phyloP scores from a whole-genome alignment of 2,797 vertebrate genomes.

The Nyctalus aviator region DNA sequence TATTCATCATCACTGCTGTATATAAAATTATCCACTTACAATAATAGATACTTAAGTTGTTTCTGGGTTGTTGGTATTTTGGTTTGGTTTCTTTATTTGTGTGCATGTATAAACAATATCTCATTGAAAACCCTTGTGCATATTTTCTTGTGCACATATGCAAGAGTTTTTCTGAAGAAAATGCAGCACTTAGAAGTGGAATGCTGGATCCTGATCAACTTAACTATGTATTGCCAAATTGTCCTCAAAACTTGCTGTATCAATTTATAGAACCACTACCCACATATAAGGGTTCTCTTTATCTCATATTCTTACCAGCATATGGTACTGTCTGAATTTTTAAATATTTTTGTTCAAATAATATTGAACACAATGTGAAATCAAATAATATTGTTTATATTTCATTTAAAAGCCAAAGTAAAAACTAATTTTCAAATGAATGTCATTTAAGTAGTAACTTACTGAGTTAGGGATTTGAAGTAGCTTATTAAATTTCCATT shows the following conservation, averaged over 20 bases:
- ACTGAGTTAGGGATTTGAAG: not conserved
- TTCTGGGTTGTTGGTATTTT: not conserved
- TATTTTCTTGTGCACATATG: conserved; percentile 48
- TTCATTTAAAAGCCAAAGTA: conserved; percentile 55
- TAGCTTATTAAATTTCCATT: conserved; percentile 29
- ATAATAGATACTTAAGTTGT: conserved; percentile 16
- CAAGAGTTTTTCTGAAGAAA: conserved; percentile 48
- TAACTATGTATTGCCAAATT: conserved; percentile 16
- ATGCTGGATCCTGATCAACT: not conserved
- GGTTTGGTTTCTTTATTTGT: not conserved
- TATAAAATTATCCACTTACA: conserved; percentile 32
- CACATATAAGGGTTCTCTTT: not conserved
- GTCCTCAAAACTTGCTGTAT: conserved; percentile 15
- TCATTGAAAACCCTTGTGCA: not conserved
- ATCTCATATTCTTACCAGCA: not conserved
- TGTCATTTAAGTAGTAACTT: conserved; percentile 30
- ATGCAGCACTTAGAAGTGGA: not conserved
- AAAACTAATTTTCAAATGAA: conserved; percentile 44
- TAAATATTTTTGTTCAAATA: conserved; percentile 36
- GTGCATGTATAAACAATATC: conserved; percentile 22
- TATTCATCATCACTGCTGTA: conserved; percentile 10
- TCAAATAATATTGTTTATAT: conserved; percentile 49
- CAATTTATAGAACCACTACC: conserved; percentile 30
- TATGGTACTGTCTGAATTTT: not conserved
- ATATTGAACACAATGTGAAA: conserved; percentile 1